Conservation (phyloP, 2,797 vertebrate genomes). For the Bradypus variegatus region DNA sequence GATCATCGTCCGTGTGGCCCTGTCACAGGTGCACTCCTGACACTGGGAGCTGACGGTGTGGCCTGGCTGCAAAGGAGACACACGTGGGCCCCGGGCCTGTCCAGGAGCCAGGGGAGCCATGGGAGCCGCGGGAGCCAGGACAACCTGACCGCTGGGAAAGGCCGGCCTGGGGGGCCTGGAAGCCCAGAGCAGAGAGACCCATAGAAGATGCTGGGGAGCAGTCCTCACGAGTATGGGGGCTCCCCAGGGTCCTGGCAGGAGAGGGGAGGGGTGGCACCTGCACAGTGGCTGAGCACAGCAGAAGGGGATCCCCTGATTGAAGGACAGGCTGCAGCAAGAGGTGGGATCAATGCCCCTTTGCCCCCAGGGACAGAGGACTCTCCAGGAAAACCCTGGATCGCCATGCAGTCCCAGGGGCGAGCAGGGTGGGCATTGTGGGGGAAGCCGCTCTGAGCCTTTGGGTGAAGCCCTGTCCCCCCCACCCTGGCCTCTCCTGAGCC, state of each 20-base stretch:
- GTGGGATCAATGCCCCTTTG: too few relatives aligned
- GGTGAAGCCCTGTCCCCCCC: neutral
- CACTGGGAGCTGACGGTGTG: conserved; percentile 80
- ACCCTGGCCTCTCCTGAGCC: neutral
- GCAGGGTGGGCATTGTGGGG: neutral
- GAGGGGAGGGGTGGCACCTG: rapidly evolving
- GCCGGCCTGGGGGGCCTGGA: neutral
- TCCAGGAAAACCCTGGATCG: neutral
- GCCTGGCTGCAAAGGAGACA: conserved; percentile 57
- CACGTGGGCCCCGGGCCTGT: neutral
- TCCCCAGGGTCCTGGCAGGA: neutral
- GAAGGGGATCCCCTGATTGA: rapidly evolving
- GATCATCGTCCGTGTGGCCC: conserved; percentile 68
- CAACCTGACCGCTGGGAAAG: too few relatives aligned
- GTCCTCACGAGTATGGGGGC: neutral
- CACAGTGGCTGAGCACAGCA: rapidly evolving
- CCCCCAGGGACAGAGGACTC: neutral
- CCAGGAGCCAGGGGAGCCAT: too few relatives aligned
- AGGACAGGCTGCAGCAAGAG: neutral
- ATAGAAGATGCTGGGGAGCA: too few relatives aligned
- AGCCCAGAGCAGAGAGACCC: too few relatives aligned
- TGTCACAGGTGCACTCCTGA: conserved; percentile 81
- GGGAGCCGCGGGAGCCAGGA: too few relatives aligned
- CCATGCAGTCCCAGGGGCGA: neutral
- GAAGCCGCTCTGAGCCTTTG: neutral